Percentiles rank a stretch among this genome's conserved stretches.
Conservation (phyloP, 1,140 invertebrate species). For the Galleria mellonella region DNA sequence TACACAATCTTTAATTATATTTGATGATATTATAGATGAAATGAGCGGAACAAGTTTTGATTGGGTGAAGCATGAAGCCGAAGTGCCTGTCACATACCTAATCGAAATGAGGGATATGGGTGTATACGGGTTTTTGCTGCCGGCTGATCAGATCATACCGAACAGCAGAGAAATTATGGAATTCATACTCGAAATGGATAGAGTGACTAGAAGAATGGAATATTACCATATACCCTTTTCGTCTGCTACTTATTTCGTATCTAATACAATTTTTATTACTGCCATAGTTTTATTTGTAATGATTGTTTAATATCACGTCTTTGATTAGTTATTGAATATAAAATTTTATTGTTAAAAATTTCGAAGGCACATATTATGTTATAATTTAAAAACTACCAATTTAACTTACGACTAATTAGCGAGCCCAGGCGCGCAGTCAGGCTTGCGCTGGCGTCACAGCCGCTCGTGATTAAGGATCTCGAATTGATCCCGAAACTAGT, state of each 20-base stretch:
- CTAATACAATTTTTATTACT: slow-evolving; percentile 9
- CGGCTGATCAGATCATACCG: slow-evolving; percentile 82
- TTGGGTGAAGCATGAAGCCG: slow-evolving; percentile 80
- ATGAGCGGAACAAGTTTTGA: slow-evolving; percentile 79
- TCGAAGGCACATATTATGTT: too few relatives aligned
- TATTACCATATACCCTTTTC: slow-evolving; percentile 28
- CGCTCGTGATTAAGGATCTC: too few relatives aligned
- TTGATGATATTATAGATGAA: slow-evolving; percentile 42
- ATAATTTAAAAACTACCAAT: too few relatives aligned
- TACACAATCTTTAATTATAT: too few relatives aligned
- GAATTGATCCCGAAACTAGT: too few relatives aligned
- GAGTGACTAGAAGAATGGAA: slow-evolving; percentile 28
- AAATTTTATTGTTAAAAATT: too few relatives aligned
- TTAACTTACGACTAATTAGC: too few relatives aligned
- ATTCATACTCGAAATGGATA: slow-evolving; percentile 71
- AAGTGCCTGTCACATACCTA: slow-evolving; percentile 80
- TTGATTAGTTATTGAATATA: too few relatives aligned
- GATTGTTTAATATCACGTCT: too few relatives aligned
- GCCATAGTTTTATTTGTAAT: background rate
- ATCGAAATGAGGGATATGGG: slow-evolving; percentile 82
- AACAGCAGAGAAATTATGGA: slow-evolving; percentile 82
- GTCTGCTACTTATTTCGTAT: slow-evolving; percentile 13
- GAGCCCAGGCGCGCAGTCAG: too few relatives aligned
- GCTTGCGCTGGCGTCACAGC: too few relatives aligned
- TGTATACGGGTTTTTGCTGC: slow-evolving; percentile 84